Conservation (phyloP, 2,113 vertebrate genomes). For the Tor tambroides region DNA sequence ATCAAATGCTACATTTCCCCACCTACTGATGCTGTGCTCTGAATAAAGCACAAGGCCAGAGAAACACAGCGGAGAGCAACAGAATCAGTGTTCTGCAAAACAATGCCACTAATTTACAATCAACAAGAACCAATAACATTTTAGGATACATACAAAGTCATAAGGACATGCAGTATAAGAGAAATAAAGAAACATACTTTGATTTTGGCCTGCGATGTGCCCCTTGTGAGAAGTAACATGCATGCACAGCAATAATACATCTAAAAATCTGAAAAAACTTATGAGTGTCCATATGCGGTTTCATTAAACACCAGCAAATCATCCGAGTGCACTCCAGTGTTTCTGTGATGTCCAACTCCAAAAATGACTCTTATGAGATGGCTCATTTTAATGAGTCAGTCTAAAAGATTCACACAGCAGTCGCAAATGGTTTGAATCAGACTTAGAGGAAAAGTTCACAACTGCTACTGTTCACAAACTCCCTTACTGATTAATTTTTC, state of each 20-base stretch:
- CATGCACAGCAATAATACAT: not conserved
- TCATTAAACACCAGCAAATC: not conserved
- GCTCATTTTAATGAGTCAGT: not conserved
- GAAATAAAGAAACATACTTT: not conserved
- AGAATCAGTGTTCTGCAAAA: slow-evolving; percentile 22
- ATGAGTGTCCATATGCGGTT: not conserved
- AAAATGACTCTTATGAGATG: not conserved
- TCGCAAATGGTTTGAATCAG: not conserved
- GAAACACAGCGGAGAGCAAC: not conserved
- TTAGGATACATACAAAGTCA: not conserved
- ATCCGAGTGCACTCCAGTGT: not conserved
- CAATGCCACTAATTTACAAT: not conserved
- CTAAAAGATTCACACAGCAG: not conserved
- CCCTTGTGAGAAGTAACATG: slow-evolving; percentile 4
- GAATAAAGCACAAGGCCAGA: not conserved
- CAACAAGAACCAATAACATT: slow-evolving; percentile 13
- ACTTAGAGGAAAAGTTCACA: not conserved
- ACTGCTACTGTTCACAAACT: not conserved
- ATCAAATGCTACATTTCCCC: slow-evolving; percentile 28
- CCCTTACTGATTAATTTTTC: not conserved
- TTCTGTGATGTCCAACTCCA: not conserved
- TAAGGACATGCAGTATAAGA: not conserved
- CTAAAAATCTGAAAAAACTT: not conserved
- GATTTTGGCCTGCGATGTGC: not conserved
- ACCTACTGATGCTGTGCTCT: not conserved